These are phyloP conservation scores for Agonopterix subpropinquella DNA, from an alignment of 2,888 invertebrate genomes.

Conservation along the genomic window DNA sequence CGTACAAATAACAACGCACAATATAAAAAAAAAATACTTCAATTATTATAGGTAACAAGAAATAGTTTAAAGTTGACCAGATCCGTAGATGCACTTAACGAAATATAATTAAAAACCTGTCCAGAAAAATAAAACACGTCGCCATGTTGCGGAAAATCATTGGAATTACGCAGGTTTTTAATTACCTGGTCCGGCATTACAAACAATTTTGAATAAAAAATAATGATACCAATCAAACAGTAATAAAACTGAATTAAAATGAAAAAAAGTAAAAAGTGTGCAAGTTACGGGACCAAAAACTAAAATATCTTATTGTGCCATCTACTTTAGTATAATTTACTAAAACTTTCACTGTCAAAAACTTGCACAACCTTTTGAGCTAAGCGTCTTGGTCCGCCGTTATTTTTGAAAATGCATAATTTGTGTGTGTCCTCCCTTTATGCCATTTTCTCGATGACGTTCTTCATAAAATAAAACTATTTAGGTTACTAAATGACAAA, in stretches of 20 bases:
- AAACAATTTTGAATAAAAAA: no score
- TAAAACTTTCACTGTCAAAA: slow-evolving; percentile 2
- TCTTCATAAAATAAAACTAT: no score
- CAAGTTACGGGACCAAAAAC: slow-evolving; percentile 57
- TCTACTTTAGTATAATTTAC: slow-evolving; percentile 28
- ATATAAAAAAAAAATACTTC: not conserved
- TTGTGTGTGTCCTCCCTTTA: no score
- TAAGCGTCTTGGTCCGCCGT: not conserved
- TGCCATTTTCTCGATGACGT: no score
- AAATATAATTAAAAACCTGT: not conserved
- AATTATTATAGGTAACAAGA: no score
- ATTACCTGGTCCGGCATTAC: no score
- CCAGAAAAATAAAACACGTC: not conserved
- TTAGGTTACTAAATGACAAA: no score
- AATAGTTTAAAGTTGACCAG: no score
- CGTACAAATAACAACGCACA: not conserved
- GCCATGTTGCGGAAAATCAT: no score
- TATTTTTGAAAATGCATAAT: not conserved
- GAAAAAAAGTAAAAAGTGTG: slow-evolving; percentile 10
- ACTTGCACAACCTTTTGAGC: slow-evolving; percentile 1
- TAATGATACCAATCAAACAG: no score
- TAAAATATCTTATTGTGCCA: slow-evolving; percentile 41
- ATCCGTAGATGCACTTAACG: not conserved
- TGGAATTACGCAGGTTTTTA: no score
- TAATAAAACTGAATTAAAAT: no score